Evolutionary conservation across 53 echinoderm and acorn worm genomes (phyloP).

Genomic region (Patiria pectinifera): DNA sequence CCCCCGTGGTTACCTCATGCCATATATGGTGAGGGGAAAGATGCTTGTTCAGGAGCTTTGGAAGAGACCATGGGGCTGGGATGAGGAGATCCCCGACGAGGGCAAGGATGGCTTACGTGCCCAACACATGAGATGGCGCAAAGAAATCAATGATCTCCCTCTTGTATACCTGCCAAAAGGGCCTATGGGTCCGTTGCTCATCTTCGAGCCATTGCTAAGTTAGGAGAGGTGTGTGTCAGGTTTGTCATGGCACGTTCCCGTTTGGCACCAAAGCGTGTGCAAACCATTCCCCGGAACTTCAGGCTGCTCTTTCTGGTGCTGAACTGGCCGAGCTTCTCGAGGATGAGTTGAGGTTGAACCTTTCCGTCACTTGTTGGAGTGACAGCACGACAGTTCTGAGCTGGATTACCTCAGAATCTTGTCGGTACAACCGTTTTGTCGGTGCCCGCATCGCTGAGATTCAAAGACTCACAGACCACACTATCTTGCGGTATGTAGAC

Average conservation of each 20-base stretch:
- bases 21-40: conserved; percentile 48
- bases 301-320: not conserved
- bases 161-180: not conserved
- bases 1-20: conserved; percentile 43
- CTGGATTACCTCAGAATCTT: not conserved
- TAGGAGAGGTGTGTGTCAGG: not conserved
- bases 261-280: conserved; percentile 4
- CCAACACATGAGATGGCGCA: not conserved
- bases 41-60: conserved; percentile 17
- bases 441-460: not conserved
- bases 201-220: not conserved
- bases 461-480: no score
- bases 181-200: conserved; percentile 3
- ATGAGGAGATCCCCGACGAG: conserved; percentile 5
- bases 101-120: not conserved
- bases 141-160: not conserved
- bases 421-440: not conserved
- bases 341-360: not conserved
- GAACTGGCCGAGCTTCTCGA: conserved; percentile 13
- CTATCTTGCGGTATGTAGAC: no score
- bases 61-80: conserved; percentile 3
- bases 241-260: conserved; percentile 5
- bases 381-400: conserved; percentile 3
- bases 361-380: conserved; percentile 7
- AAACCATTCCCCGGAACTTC: conserved; percentile 18